Evolutionary conservation across 2,888 invertebrate species (phyloP).

Genomic region (Dolichomitus sp.): DNA sequence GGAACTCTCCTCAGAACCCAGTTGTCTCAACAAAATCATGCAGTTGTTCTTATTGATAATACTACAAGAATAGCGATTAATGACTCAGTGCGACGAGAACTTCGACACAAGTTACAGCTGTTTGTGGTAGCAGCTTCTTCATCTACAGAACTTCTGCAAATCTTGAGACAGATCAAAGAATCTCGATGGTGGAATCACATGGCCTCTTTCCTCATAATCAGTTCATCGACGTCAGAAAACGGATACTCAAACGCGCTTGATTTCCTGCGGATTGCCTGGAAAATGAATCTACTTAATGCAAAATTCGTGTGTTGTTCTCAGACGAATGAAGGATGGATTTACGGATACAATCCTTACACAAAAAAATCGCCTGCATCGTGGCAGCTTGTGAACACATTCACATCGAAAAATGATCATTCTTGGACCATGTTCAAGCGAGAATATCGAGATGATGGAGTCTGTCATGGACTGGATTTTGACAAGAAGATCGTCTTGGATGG

Average conservation of each 20-base stretch:
- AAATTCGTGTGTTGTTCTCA: slow-evolving; percentile 62
- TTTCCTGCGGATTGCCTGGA: slow-evolving; percentile 42
- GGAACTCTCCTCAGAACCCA: neutral
- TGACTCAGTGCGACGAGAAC: neutral
- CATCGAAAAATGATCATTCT: neutral
- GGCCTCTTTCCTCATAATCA: slow-evolving; percentile 57
- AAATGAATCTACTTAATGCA: too few species aligned
- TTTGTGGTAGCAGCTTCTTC: slow-evolving; percentile 6
- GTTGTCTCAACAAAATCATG: neutral
- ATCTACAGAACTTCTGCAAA: neutral
- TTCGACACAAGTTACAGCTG: slow-evolving; percentile 2
- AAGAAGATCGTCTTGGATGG: slow-evolving; percentile 18
- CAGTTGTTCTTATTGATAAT: neutral
- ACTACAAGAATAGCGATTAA: neutral
- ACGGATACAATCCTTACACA: slow-evolving; percentile 70
- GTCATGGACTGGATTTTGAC: slow-evolving; percentile 34
- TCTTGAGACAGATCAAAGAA: slow-evolving; percentile 31
- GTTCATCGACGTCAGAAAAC: slow-evolving; percentile 1
- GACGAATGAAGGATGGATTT: slow-evolving; percentile 37
- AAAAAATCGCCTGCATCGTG: slow-evolving; percentile 53
- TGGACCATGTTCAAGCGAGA: slow-evolving; percentile 24
- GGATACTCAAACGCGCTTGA: slow-evolving; percentile 54
- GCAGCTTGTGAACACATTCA: slow-evolving; percentile 39
- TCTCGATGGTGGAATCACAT: slow-evolving; percentile 69
- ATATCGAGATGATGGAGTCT: neutral